Conservation (phyloP, 2,113 vertebrate genomes). For the Solea senegalensis region DNA sequence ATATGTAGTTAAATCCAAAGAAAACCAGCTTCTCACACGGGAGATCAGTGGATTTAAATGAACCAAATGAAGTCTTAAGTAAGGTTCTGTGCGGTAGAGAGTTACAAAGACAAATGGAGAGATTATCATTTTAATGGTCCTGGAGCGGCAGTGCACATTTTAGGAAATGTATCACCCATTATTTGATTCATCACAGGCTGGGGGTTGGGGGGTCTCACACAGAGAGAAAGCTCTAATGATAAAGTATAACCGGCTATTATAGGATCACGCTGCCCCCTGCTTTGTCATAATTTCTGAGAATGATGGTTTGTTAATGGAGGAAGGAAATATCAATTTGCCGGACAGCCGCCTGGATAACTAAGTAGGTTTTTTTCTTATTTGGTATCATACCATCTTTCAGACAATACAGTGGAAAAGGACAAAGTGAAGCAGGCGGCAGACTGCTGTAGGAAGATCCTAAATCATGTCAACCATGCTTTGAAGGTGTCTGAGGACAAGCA, state of each 20-base stretch:
- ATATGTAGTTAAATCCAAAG: not conserved
- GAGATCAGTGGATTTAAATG: constrained; percentile 10
- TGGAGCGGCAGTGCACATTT: constrained; percentile 38
- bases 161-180: constrained; percentile 51
- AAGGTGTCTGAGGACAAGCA: constrained; percentile 97
- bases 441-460: constrained; percentile 93
- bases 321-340: constrained; percentile 55
- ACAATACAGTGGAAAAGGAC: constrained; percentile 88
- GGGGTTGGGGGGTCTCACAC: constrained; percentile 34
- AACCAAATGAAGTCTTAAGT: constrained; percentile 30
- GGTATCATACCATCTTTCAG: constrained; percentile 73
- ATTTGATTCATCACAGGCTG: constrained; percentile 51
- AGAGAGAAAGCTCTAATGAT: constrained; percentile 48
- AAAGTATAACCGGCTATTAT: constrained; percentile 70
- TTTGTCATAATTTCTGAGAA: constrained; percentile 60
- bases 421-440: constrained; percentile 95
- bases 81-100: constrained; percentile 25
- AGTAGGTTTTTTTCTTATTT: constrained; percentile 17
- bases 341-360: constrained; percentile 28
- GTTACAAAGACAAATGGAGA: constrained; percentile 62
- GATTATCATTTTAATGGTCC: constrained; percentile 61
- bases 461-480: constrained; percentile 96
- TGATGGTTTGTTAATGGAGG: constrained; percentile 51
- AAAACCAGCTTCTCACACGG: constrained; percentile 6
- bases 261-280: constrained; percentile 46